Base-by-base conservation (phyloP, 1,140 invertebrate genomes). In the Drosophila guanche region DNA sequence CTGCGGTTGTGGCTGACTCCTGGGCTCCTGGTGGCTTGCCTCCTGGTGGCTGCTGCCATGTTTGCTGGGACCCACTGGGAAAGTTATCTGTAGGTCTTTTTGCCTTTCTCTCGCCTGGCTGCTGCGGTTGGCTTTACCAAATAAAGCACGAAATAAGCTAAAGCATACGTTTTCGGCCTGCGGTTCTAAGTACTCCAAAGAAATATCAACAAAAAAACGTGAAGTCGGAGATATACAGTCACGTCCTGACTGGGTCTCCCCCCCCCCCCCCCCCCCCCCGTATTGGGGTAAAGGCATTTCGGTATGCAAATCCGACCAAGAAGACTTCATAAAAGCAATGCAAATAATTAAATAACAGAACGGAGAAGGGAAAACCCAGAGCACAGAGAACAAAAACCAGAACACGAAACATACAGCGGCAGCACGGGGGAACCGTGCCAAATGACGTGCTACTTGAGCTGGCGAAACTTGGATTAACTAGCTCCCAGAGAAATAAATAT, bases 271-370 rank as follows among this genome's bases (percentile, higher is more conserved):
- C 12, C 23, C 29, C 20, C 40, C 60, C 58, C 12, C 23, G 16
- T 29, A 14, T 4, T 14, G 60, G 33, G 51, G 29, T 27, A 12
- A 46, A 50, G 8, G 41, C 45, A 42, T 54, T 70, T 60, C 25
- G 58, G 59, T 50, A 81, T 78, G 74, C 78, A 88, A 88, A 86
- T 78, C 63, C 73, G 68, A 33, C 33, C 46, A 25, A 56, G 63
- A 70, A 29, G 54, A 71, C 57, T 77, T 70, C 60, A 74, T 48
- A 62, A 52, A 69, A 63, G 57, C 69, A 76, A 61, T 81, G 75
- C 55, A 76, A 79, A 79, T 86, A 86, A 86, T 83, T 83, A 89
- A 88, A 86, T 65, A 81, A 52, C 40, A 66, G 53, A 47, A 50
- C 25, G 25, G 25, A 27, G 10, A 37, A 12, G 33, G 4, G 33